These are phyloP conservation scores for Percopsis transmontana DNA, from an alignment of 2,113 vertebrate genomes.

Conservation along the genomic window DNA sequence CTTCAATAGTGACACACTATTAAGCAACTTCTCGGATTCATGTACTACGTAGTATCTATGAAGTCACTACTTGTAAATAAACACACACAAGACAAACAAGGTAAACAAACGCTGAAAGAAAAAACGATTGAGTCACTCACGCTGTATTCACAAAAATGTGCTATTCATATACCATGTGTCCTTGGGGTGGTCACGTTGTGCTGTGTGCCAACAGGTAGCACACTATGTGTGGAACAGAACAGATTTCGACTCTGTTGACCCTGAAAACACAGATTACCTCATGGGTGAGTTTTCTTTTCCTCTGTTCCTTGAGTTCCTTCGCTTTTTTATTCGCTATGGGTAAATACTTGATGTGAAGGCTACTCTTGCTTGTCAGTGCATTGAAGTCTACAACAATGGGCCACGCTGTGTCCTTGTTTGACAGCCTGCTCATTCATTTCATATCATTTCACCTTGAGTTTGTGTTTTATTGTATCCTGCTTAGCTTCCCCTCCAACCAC, in stretches of 20 bases:
- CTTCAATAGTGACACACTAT: not conserved
- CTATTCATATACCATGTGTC: not conserved
- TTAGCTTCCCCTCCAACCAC: no score
- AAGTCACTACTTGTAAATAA: not conserved
- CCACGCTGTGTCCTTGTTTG: conserved; percentile 7
- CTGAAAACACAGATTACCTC: conserved; percentile 77
- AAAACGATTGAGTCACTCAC: conserved; percentile 8
- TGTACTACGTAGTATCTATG: not conserved
- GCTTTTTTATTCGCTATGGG: not conserved
- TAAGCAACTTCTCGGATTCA: no score
- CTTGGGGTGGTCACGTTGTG: not conserved
- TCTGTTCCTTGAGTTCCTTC: not conserved
- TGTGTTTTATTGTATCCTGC: not conserved
- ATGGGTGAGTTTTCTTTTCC: conserved; percentile 65
- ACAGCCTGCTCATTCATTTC: not conserved
- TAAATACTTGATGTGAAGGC: not conserved
- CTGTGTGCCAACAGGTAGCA: conserved; percentile 64
- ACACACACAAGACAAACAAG: not conserved
- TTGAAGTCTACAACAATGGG: not conserved
- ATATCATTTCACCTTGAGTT: no score
- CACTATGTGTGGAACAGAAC: conserved; percentile 78
- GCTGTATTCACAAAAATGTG: not conserved
- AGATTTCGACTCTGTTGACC: conserved; percentile 72
- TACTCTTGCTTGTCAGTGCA: not conserved
- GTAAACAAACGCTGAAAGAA: not conserved